Conservation (phyloP, 2,797 vertebrate genomes). For the Babyrousa celebensis region DNA sequence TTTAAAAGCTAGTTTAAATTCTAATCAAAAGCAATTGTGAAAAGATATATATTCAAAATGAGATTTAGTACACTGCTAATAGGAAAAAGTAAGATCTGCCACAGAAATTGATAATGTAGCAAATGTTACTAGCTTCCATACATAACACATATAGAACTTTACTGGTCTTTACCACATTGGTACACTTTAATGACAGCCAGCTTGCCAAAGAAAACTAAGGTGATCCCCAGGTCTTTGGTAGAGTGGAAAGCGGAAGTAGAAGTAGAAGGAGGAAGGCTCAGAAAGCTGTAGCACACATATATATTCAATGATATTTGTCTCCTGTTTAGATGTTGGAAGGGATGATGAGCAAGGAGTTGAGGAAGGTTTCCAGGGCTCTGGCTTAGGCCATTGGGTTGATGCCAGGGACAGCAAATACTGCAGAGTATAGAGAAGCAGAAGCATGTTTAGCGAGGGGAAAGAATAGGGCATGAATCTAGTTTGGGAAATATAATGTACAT, state of each 20-base stretch:
- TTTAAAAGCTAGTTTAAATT: constrained; percentile 38
- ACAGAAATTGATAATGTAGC: neutral
- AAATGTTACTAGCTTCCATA: neutral
- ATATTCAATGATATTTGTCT: neutral
- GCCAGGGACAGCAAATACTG: neutral
- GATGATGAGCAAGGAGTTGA: neutral
- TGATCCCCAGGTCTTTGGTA: neutral
- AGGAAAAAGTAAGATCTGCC: neutral
- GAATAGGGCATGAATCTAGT: neutral
- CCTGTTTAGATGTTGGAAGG: neutral
- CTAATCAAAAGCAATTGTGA: constrained; percentile 39
- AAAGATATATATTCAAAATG: constrained; percentile 15
- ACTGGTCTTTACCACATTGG: neutral
- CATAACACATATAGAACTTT: neutral
- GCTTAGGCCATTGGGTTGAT: neutral
- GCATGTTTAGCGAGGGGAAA: neutral
- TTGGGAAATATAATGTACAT: neutral
- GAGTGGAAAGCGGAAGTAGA: neutral
- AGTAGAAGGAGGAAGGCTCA: neutral
- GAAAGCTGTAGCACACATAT: neutral
- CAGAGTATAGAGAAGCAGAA: neutral
- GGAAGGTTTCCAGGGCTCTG: neutral
- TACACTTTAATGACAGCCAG: neutral
- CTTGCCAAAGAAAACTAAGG: neutral
- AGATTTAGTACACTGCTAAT: neutral